phyloP scores from a whole-genome alignment of 2,888 invertebrate species.

The Sisyra terminalis region DNA sequence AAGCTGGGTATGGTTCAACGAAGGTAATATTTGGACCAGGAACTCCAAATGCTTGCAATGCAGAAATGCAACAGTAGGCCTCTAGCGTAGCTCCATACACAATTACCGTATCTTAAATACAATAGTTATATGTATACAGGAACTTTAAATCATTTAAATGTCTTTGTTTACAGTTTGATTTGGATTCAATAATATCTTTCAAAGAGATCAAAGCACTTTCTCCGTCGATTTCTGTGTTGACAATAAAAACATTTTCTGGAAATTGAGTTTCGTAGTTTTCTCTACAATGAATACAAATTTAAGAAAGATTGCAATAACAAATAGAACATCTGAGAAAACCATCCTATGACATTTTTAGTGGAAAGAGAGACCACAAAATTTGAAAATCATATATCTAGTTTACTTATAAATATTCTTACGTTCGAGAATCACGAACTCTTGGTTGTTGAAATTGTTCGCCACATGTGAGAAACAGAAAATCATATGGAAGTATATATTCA shows the following conservation, averaged over 20 bases:
- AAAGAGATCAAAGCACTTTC: constrained; percentile 26
- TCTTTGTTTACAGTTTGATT: background rate
- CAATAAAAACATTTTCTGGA: constrained; percentile 42
- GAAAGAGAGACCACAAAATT: too few species aligned
- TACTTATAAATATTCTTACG: too few species aligned
- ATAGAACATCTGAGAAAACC: too few species aligned
- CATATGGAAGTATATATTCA: constrained; percentile 28
- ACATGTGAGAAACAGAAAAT: constrained; percentile 34
- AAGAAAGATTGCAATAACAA: constrained; percentile 1
- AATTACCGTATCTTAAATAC: constrained; percentile 29
- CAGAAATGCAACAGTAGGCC: constrained; percentile 46
- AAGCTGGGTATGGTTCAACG: constrained; percentile 35
- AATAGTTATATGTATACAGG: background rate
- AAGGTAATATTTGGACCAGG: constrained; percentile 36
- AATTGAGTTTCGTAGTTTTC: constrained; percentile 16
- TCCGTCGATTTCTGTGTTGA: constrained; percentile 41
- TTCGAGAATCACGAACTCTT: too few species aligned
- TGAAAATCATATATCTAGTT: too few species aligned
- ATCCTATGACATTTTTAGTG: too few species aligned
- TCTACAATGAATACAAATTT: constrained; percentile 16
- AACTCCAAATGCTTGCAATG: constrained; percentile 41
- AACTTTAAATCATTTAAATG: background rate
- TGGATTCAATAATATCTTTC: constrained; percentile 16
- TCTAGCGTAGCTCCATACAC: constrained; percentile 52
- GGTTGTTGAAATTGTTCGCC: constrained; percentile 41